Evolutionary conservation across 2,113 vertebrate species (phyloP).

Genomic region (Oreotragus oreotragus): DNA sequence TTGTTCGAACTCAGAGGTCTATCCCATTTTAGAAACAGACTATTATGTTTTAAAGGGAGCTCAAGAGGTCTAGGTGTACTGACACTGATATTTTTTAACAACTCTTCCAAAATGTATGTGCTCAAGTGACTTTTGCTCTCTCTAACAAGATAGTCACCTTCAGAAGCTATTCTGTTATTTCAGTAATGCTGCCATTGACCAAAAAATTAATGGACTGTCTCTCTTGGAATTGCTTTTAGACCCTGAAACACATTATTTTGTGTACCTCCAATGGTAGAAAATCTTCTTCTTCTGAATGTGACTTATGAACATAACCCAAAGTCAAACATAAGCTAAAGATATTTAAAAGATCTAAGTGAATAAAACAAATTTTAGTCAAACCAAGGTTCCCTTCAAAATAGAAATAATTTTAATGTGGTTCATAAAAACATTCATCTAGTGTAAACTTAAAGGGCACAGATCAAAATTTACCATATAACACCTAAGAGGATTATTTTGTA

Average conservation of each 20-base stretch:
- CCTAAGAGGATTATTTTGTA: neutral
- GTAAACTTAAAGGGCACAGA: neutral
- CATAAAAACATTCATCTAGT: neutral
- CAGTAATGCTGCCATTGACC: neutral
- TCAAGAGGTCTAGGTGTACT: neutral
- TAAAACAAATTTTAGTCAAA: neutral
- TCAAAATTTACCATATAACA: neutral
- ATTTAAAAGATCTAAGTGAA: neutral
- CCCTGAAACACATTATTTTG: neutral
- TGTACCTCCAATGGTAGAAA: neutral
- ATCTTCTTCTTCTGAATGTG: neutral
- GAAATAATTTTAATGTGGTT: neutral
- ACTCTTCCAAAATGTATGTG: neutral
- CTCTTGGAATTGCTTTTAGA: neutral
- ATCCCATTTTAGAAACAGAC: neutral
- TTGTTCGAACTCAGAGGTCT: neutral
- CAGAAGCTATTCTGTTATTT: neutral
- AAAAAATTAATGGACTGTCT: neutral
- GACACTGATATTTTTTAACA: slow-evolving; percentile 47
- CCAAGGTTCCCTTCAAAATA: neutral
- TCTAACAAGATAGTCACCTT: neutral
- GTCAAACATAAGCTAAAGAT: neutral
- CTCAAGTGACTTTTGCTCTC: neutral
- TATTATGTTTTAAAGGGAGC: neutral
- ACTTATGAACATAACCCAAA: neutral